Evolutionary conservation across 2,797 vertebrate species (phyloP), one percentile per base, ranked within the genome.

Genomic region (Furcifer pardalis): DNA sequence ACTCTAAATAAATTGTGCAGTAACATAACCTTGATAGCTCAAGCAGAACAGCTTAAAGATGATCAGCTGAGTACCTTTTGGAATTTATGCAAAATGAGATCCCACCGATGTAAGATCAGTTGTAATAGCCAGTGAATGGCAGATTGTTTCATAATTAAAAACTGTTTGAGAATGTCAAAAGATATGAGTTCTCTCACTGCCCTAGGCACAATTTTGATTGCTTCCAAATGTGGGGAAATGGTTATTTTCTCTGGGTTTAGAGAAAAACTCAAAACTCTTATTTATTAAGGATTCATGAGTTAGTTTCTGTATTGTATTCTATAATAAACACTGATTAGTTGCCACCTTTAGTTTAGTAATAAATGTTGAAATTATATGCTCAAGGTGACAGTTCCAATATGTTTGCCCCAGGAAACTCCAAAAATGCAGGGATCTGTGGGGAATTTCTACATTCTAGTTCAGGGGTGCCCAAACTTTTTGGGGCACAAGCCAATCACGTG

Each of bases 1-100:
- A 69, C 32, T 69, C 79, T 62, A 86, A 71, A 86, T 85, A 85
- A 76, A 81, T 75, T 81, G 66, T 21, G 62, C 13, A 10, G 42
- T 52, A 77, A 62, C 52, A 63, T 81, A 81, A 71, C 52, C 52
- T 63, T 77, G 65, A 77, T 71, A 77, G 32, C 79, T 82, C 52
- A 52, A 77, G 65, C 79, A 81, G 40, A 62, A 17, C 52, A 32
- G 42, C 72, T 76, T 77, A 81, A 77, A 75, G 62, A 37, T 46
- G 63, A 77, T 71, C 65, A 71, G 12, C 65, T 81, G 73, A 62
- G 42, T 49, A 77, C 46, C 62, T 81, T 77, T 32, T 23, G 63
- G 52, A 46, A 81, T 10, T n/a, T 86, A n/a, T 62, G 65, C 25
- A 69, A 35, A 35, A 66, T 62, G n/a, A 37, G 32, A 81, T 76